These are phyloP conservation scores for Proterorhinus semilunaris DNA, from an alignment of 2,113 vertebrate genomes.

Conservation along the genomic window DNA sequence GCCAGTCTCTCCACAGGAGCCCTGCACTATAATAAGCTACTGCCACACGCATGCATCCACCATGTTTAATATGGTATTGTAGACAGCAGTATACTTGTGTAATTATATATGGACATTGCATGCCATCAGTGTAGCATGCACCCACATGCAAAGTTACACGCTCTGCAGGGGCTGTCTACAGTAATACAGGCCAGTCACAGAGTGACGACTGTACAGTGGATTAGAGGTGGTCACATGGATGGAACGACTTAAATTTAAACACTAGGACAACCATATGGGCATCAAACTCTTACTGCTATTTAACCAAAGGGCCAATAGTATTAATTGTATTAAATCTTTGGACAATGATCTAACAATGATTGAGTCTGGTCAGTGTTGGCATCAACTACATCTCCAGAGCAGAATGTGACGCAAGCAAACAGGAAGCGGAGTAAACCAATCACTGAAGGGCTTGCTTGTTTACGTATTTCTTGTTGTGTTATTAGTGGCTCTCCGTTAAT, in stretches of 20 bases:
- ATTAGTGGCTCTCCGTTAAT: no score
- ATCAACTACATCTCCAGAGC: no score
- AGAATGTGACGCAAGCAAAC: no score
- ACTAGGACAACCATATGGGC: conserved; percentile 46
- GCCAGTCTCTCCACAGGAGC: conserved; percentile 53
- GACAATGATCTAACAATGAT: no score
- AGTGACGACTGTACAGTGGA: conserved; percentile 44
- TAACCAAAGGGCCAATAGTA: conserved; percentile 33
- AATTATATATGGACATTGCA: conserved; percentile 19
- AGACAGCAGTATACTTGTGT: conserved; percentile 1
- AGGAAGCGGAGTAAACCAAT: no score
- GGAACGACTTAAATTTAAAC: conserved; percentile 52
- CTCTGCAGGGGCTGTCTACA: conserved; percentile 37
- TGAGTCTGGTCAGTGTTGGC: no score
- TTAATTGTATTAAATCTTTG: no score
- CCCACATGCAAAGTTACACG: conserved; percentile 24
- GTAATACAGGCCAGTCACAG: conserved; percentile 51
- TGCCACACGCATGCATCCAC: conserved; percentile 30
- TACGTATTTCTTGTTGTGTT: no score
- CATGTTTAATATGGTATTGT: neutral
- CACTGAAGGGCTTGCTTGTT: no score
- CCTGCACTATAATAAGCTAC: conserved; percentile 48
- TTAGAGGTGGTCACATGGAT: conserved; percentile 50
- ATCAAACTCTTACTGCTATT: conserved; percentile 20
- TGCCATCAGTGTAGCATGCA: conserved; percentile 6